phyloP scores from a whole-genome alignment of 2,888 invertebrate genomes.

The Antheraea yamamai region DNA sequence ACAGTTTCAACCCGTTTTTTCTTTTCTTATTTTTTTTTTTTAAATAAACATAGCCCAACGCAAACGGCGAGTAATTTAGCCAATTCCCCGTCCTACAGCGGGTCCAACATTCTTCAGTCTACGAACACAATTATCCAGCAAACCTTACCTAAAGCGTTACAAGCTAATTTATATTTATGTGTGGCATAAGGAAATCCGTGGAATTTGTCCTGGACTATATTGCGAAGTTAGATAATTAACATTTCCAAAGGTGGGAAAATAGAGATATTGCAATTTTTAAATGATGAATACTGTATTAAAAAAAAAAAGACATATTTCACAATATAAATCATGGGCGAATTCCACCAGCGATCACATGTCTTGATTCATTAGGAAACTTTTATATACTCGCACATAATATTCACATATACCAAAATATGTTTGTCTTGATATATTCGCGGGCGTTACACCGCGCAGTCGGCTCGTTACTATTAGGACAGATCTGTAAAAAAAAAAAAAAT shows the following conservation, averaged over 20 bases:
- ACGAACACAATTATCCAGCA: slow-evolving; percentile 81
- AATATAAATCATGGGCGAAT: slow-evolving; percentile 61
- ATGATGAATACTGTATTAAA: slow-evolving; percentile 5
- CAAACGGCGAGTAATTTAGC: slow-evolving; percentile 16
- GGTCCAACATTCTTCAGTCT: slow-evolving; percentile 65
- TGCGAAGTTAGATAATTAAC: slow-evolving; percentile 30
- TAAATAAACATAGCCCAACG: slow-evolving; percentile 19
- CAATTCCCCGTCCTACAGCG: slow-evolving; percentile 15
- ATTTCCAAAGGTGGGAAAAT: neutral
- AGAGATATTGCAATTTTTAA: neutral
- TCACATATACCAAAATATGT: slow-evolving; percentile 82
- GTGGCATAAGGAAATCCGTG: slow-evolving; percentile 76
- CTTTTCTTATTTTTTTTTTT: neutral
- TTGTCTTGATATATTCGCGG: slow-evolving; percentile 80
- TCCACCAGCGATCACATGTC: slow-evolving; percentile 65
- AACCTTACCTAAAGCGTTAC: slow-evolving; percentile 81
- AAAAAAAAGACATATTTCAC: slow-evolving; percentile 26
- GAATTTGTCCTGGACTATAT: slow-evolving; percentile 65
- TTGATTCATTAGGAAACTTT: slow-evolving; percentile 63
- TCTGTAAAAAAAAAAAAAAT: slow-evolving; percentile 54
- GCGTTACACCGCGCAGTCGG: slow-evolving; percentile 52
- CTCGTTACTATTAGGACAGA: slow-evolving; percentile 73
- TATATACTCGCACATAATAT: slow-evolving; percentile 71
- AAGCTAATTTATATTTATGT: slow-evolving; percentile 79
- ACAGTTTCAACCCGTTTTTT: slow-evolving; percentile 19